phyloP scores from a whole-genome alignment of 2,113 vertebrate species.

The Crotalus tigris region DNA sequence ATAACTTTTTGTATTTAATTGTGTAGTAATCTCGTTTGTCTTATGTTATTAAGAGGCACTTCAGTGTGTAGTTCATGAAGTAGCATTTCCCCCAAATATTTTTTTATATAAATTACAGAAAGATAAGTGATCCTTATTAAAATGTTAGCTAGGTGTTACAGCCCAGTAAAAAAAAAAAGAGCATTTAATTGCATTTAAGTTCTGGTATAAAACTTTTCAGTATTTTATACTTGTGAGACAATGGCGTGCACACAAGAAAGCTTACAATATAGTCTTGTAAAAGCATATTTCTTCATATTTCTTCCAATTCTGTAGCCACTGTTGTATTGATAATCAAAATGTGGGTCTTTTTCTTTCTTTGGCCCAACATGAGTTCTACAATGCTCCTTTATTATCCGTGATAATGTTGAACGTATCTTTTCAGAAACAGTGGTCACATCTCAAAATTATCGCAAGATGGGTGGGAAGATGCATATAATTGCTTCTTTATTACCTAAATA shows the following conservation, averaged over 20 bases:
- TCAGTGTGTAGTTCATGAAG: not conserved
- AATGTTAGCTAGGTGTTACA: not conserved
- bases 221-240: conserved; percentile 53
- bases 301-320: conserved; percentile 34
- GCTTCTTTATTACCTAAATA: conserved; percentile 3
- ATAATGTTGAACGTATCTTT: conserved; percentile 36
- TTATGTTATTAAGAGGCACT: not conserved
- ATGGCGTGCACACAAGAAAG: conserved; percentile 50
- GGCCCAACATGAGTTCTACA: not conserved
- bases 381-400: not conserved
- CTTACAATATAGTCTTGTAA: not conserved
- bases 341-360: conserved; percentile 29
- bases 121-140: not conserved
- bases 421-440: not conserved
- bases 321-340: conserved; percentile 22
- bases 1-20: not conserved
- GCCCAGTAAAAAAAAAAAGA: conserved; percentile 50
- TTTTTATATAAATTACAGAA: not conserved
- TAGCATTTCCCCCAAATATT: not conserved
- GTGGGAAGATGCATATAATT: not conserved
- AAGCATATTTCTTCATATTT: conserved; percentile 12
- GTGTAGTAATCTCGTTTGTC: not conserved
- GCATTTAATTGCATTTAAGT: conserved; percentile 48
- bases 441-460: not conserved
- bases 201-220: conserved; percentile 44